These are phyloP conservation scores for Pteronotus mesoamericanus DNA, from an alignment of 2,797 vertebrate genomes.

Conservation along the genomic window DNA sequence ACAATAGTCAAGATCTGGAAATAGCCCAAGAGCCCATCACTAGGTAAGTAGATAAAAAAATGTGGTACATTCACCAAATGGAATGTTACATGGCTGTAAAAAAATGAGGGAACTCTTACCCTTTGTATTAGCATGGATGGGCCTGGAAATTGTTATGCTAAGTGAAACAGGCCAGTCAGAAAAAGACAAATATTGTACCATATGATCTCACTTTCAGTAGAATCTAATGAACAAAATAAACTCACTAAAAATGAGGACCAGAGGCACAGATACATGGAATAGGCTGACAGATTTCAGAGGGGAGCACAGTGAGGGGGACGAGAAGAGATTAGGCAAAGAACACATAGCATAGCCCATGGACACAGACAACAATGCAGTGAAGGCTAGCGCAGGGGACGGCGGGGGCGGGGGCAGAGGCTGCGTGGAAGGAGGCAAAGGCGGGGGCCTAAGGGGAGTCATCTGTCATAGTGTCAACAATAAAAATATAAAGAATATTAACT, in stretches of 20 bases:
- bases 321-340: background rate
- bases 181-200: background rate
- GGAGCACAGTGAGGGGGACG: too few relatives aligned
- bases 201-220: background rate
- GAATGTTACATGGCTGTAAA: background rate
- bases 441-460: too few relatives aligned
- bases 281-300: background rate
- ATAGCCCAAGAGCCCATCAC: background rate
- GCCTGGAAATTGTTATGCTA: background rate
- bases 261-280: background rate
- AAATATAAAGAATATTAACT: background rate
- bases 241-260: background rate
- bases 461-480: background rate
- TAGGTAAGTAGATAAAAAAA: background rate
- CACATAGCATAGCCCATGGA: background rate
- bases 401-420: too few relatives aligned
- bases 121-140: background rate
- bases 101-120: background rate
- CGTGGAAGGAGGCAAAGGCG: background rate
- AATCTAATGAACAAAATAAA: background rate
- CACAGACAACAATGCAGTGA: background rate
- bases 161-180: background rate
- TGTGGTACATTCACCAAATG: background rate
- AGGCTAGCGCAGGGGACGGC: background rate
- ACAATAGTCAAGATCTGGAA: background rate